Percentiles rank a stretch among this genome's conserved stretches.
Conservation (phyloP, 2,888 invertebrate species). For the Drosophila setosimentum region DNA sequence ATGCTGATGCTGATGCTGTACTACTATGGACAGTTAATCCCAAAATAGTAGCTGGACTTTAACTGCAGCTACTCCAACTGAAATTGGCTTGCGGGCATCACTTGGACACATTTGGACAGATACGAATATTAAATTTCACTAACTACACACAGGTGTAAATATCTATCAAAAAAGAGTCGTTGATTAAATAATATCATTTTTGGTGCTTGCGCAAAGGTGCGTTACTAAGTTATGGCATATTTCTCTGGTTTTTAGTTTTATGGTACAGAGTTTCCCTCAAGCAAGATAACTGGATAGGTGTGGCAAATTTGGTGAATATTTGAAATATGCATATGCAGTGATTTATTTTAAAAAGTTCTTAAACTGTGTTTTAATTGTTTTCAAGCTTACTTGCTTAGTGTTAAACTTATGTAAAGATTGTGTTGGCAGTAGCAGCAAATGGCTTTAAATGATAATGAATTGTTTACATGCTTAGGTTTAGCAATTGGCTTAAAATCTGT, state of each 20-base stretch:
- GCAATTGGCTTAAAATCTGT: too few species aligned
- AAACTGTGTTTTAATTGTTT: not conserved
- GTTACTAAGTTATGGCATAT: not conserved
- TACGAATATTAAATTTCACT: slow-evolving; percentile 1
- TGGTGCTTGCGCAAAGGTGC: not conserved
- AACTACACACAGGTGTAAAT: not conserved
- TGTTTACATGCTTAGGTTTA: too few species aligned
- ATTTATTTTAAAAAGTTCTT: not conserved
- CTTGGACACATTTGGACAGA: slow-evolving; percentile 6
- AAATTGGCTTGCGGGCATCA: slow-evolving; percentile 17
- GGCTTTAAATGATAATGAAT: too few species aligned
- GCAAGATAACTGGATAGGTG: not conserved
- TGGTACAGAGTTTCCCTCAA: not conserved
- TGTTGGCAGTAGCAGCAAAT: too few species aligned
- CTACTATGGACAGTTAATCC: not conserved
- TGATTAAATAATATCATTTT: not conserved
- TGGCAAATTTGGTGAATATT: not conserved
- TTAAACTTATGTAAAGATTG: not conserved
- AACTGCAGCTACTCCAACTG: slow-evolving; percentile 6
- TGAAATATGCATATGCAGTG: not conserved
- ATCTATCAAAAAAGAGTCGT: slow-evolving; percentile 13
- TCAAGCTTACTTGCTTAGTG: not conserved
- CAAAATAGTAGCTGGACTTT: slow-evolving; percentile 6
- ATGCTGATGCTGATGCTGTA: not conserved
- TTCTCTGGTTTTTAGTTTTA: not conserved